Conservation (phyloP, 2,113 vertebrate genomes). For the Pristiophorus japonicus region DNA sequence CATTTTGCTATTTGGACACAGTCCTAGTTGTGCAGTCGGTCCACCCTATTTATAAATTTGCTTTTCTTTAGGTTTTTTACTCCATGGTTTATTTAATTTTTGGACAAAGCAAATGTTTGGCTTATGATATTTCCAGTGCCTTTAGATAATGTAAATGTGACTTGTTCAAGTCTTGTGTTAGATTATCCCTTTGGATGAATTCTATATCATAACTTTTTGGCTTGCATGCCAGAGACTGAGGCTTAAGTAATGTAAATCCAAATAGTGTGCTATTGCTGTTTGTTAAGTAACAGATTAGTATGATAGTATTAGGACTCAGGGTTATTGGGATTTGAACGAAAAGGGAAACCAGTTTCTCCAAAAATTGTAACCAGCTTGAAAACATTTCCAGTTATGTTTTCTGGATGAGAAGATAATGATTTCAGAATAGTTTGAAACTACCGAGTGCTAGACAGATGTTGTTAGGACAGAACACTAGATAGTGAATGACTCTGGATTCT, state of each 20-base stretch:
- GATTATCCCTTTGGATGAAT: not conserved
- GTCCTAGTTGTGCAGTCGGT: not conserved
- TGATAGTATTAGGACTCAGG: not conserved
- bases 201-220: not conserved
- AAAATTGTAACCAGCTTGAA: not conserved
- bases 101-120: not conserved
- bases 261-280: not conserved
- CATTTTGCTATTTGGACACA: not conserved
- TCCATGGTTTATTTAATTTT: slow-evolving; percentile 10
- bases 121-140: not conserved
- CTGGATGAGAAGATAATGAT: not conserved
- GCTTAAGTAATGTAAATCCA: not conserved
- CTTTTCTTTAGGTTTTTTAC: not conserved
- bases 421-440: not conserved
- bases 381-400: not conserved
- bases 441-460: not conserved
- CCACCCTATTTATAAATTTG: not conserved
- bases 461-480: not conserved
- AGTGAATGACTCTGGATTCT: not conserved
- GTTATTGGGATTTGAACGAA: not conserved
- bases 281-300: not conserved
- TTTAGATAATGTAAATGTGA: not conserved
- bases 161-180: not conserved
- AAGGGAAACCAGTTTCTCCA: not conserved
- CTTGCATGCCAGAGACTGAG: not conserved